Evolutionary conservation across 2,888 invertebrate genomes (phyloP).

Genomic region (Tholera decimalis): DNA sequence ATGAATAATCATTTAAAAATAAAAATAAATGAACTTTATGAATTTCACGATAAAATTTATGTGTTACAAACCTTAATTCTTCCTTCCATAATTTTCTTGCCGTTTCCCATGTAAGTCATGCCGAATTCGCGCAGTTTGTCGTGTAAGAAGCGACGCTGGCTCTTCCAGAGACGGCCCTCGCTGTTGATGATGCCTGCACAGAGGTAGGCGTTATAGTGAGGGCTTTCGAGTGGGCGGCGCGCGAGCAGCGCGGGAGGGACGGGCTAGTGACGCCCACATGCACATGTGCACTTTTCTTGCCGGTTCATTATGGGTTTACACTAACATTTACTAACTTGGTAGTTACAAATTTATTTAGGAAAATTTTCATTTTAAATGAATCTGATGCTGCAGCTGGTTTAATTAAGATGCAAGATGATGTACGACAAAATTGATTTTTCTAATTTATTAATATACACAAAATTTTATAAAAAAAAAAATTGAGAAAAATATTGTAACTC

Average conservation of each 20-base stretch:
- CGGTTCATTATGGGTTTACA: slow-evolving; percentile 42
- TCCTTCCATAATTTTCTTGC: slow-evolving; percentile 95
- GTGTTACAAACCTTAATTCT: slow-evolving; percentile 94
- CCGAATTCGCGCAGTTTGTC: slow-evolving; percentile 96
- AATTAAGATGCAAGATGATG: not conserved
- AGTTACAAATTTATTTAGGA: not conserved
- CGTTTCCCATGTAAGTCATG: slow-evolving; percentile 96
- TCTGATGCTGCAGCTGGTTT: not conserved
- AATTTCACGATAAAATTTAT: slow-evolving; percentile 7
- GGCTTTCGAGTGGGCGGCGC: slow-evolving; percentile 81
- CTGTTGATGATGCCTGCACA: slow-evolving; percentile 96
- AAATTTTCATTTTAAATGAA: not conserved
- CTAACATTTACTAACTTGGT: slow-evolving; percentile 13
- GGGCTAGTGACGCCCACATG: slow-evolving; percentile 77
- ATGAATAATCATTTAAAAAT: not conserved
- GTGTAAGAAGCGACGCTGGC: slow-evolving; percentile 96
- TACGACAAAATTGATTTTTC: not conserved
- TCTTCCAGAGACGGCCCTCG: slow-evolving; percentile 97
- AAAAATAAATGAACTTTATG: not conserved
- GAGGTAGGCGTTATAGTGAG: slow-evolving; percentile 77
- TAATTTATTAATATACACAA: no score
- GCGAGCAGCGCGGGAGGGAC: slow-evolving; percentile 73
- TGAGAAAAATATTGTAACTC: not conserved
- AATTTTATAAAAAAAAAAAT: not conserved
- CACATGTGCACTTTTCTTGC: slow-evolving; percentile 69